Conservation (phyloP, 1,140 invertebrate genomes). For the Bombyx mandarina region DNA sequence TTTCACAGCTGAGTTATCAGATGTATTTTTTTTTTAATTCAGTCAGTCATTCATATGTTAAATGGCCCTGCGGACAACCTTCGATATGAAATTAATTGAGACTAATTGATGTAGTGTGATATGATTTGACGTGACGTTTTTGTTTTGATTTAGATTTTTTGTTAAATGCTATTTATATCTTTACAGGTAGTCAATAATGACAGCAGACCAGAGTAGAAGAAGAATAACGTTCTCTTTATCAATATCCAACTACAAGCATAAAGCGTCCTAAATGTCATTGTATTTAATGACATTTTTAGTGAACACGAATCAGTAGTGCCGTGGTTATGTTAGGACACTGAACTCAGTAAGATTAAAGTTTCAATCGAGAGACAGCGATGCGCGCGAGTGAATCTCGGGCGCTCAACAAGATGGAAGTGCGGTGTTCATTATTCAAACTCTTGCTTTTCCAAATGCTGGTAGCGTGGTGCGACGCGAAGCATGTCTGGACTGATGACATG, state of each 20-base stretch:
- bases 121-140: constrained; percentile 15
- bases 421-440: constrained; percentile 54
- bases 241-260: constrained; percentile 57
- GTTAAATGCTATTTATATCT: constrained; percentile 7
- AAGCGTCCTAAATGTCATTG: constrained; percentile 32
- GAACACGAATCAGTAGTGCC: background rate
- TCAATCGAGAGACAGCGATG: constrained; percentile 23
- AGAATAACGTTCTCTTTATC: constrained; percentile 32
- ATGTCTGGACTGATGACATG: constrained; percentile 23
- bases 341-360: too few species aligned
- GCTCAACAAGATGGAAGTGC: constrained; percentile 54
- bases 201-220: constrained; percentile 28
- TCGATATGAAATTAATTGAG: background rate
- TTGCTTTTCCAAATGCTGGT: constrained; percentile 52
- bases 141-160: background rate
- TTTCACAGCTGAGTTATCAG: too few species aligned
- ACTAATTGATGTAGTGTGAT: constrained; percentile 10
- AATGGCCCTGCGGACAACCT: too few species aligned
- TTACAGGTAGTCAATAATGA: constrained; percentile 60
- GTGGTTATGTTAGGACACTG: background rate
- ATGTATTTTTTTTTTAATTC: too few species aligned
- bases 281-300: background rate
- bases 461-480: constrained; percentile 42
- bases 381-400: constrained; percentile 37
- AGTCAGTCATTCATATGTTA: too few species aligned